Evolutionary conservation across 1,140 invertebrate genomes (phyloP), one percentile per base, ranked within the genome.

Genomic region (Drosophila carrolli): DNA sequence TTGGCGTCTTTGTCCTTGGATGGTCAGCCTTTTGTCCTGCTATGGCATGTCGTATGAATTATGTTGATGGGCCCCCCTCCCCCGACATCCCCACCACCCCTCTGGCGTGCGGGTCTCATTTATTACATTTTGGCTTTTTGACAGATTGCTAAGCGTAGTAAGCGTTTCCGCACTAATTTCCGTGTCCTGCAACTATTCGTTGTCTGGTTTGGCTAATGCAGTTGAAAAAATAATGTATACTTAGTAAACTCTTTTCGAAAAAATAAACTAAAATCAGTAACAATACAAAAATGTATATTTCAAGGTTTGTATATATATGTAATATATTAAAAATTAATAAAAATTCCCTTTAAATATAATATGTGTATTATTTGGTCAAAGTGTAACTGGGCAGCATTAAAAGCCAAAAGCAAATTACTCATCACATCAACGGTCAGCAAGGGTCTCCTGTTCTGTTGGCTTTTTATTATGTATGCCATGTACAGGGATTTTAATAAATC

Each of bases 91-190:
- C 37, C 8, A n/a, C n/a, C 29, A 38, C 8, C 29, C 43, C n/a
- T 11, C 19, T 29, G 7, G 29, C 37, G 40, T 40, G 53, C 53
- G 47, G 62, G 67, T 62, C 75, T 83, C 83, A 88, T 83, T 80
- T 88, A 88, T 88, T 88, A 88, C 83, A 88, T 88, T 88, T 88
- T 88, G 83, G 84, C 83, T 88, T 88, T 86, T 88, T 88, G 83
- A 88, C 83, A 88, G 83, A 88, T 88, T 88, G 83, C 83, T 88
- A 77, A 88, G 83, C 83, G 83, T 89, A 88, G 71, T 88, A 79
- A 83, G 71, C 71, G 84, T 83, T 88, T 88, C 83, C 83, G 84
- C 79, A 88, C 83, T 88, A 88, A 88, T 88, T 88, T 88, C 83
- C 83, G 83, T 88, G 79, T 85, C 81, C 81, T 75, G 81, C 67